Conservation (phyloP, 2,113 vertebrate genomes). For the Morone chrysops region DNA sequence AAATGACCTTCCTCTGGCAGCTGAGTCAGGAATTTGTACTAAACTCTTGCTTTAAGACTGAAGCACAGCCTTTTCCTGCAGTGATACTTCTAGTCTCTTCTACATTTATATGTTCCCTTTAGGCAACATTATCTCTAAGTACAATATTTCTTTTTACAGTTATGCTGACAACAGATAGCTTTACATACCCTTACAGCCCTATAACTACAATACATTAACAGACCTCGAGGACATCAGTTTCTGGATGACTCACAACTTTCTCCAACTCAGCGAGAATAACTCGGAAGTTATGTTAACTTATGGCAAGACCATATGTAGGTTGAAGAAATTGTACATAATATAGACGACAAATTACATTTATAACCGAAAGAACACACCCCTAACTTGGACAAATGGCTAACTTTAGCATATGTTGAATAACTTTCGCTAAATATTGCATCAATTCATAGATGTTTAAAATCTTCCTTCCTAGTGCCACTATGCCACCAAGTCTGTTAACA, state of each 20-base stretch:
- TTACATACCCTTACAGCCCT: neutral
- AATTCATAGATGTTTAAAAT: neutral
- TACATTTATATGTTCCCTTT: conserved; percentile 22
- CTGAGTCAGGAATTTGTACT: conserved; percentile 27
- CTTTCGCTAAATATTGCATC: too few species aligned
- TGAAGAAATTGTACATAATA: neutral
- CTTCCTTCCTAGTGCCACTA: neutral
- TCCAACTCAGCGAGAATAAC: neutral
- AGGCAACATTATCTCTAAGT: neutral
- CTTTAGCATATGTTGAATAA: too few species aligned
- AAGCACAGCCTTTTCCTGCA: conserved; percentile 2
- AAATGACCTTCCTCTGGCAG: conserved; percentile 30
- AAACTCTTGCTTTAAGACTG: conserved; percentile 2
- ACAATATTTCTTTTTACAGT: conserved; percentile 23
- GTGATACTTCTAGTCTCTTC: conserved; percentile 1
- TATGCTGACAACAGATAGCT: conserved; percentile 21
- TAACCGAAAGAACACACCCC: neutral
- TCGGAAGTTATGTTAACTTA: neutral
- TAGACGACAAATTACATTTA: neutral
- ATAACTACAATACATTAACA: conserved; percentile 1
- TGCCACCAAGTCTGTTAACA: too few species aligned
- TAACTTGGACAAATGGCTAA: too few species aligned
- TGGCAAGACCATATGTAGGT: neutral
- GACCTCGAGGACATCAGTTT: neutral
- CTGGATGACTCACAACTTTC: conserved; percentile 1